Conservation (phyloP, 2,888 invertebrate species). For the Drosophila robusta region DNA sequence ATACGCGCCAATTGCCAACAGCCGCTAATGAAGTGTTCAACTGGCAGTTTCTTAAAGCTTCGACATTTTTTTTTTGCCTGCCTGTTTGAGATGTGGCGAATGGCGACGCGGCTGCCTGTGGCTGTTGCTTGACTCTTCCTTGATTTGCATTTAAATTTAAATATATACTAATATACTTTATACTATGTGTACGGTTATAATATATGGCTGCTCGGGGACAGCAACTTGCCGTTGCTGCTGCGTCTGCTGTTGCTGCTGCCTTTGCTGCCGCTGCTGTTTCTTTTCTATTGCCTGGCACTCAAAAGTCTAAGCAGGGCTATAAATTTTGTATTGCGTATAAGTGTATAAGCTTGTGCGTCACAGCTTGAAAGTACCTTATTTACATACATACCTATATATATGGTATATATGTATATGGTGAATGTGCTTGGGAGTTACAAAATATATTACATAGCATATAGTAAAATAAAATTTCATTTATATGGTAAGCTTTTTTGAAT, state of each 20-base stretch:
- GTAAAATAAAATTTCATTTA: neutral
- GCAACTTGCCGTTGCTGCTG: slow-evolving; percentile 8
- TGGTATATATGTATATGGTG: neutral
- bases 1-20: slow-evolving; percentile 67
- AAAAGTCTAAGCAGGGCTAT: slow-evolving; percentile 29
- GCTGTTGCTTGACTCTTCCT: slow-evolving; percentile 16
- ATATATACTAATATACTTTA: slow-evolving; percentile 15
- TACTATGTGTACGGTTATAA: slow-evolving; percentile 25
- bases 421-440: slow-evolving; percentile 1
- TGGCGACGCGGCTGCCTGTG: neutral
- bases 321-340: slow-evolving; percentile 39
- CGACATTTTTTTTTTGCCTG: neutral
- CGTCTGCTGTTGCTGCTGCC: neutral
- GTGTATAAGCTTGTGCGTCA: slow-evolving; percentile 9
- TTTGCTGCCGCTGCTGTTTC: slow-evolving; percentile 15
- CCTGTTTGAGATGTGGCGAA: neutral
- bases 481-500: too few species aligned
- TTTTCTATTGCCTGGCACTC: slow-evolving; percentile 39
- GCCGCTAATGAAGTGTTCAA: slow-evolving; percentile 54
- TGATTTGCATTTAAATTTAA: slow-evolving; percentile 62
- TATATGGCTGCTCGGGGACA: slow-evolving; percentile 46
- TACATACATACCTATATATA: slow-evolving; percentile 1
- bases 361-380: slow-evolving; percentile 12
- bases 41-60: slow-evolving; percentile 21
- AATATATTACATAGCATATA: slow-evolving; percentile 8